Evolutionary conservation across 2,888 invertebrate species (phyloP).

Genomic region (Metalampra italica): DNA sequence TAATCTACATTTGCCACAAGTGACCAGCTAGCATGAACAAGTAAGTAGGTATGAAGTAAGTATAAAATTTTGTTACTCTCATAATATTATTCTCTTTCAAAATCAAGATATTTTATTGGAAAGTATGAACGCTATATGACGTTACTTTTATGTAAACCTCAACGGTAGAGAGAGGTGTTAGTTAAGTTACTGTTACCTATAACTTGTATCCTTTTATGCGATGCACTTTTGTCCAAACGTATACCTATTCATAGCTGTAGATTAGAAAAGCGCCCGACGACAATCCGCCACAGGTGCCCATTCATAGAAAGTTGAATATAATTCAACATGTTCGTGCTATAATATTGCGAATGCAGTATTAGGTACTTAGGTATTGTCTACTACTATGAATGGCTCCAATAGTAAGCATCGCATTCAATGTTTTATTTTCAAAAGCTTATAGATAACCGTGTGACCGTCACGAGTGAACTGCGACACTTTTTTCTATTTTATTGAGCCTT

Average conservation of each 20-base stretch:
- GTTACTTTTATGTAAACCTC: background rate
- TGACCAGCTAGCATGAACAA: no score
- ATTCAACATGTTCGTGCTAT: no score
- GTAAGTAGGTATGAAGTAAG: no score
- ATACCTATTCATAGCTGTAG: constrained; percentile 33
- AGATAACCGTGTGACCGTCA: background rate
- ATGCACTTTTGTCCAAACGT: constrained; percentile 29
- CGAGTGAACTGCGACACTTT: background rate
- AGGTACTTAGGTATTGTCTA: background rate
- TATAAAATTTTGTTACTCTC: no score
- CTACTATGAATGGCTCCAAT: constrained; percentile 2
- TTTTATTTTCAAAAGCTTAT: constrained; percentile 11
- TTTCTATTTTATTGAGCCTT: background rate
- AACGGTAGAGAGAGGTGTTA: background rate
- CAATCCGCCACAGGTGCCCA: no score
- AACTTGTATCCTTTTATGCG: constrained; percentile 16
- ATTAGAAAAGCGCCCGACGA: constrained; percentile 14
- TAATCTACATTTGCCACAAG: no score
- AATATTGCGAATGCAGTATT: no score
- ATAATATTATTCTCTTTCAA: no score
- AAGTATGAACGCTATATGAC: no score
- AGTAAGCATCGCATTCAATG: constrained; percentile 21
- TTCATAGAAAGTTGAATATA: no score
- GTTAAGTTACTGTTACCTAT: constrained; percentile 4
- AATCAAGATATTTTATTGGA: no score